Base-by-base conservation (phyloP, 2,888 invertebrate species). In the Oegoconia quadripuncta region DNA sequence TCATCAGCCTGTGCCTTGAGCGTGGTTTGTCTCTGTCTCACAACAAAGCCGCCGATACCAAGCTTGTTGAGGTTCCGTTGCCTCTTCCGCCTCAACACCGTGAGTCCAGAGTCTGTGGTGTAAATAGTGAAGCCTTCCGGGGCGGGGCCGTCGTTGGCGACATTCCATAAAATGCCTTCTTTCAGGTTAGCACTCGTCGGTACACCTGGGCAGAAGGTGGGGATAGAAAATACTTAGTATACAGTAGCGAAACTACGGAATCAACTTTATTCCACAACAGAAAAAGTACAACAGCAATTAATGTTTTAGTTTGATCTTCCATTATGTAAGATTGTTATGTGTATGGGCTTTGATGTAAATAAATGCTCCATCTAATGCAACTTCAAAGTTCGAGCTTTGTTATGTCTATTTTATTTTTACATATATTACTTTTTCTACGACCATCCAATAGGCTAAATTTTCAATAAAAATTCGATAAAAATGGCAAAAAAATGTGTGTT, bases 41-140 rank as follows among this genome's bases (percentile, higher is more conserved):
- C 97, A 42, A 93, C 90, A 67, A 97, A 97, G 0, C 97, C 97
- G 3, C 97, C 97, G 43, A 97, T 96, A 4, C 91, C 92, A 22
- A 97, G 87, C 74, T 96, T 96, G 67, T 96, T 95, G 26, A 97
- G 80, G 76, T 97, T 97, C 34, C 97, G 88, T 68, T 96, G 96
- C 32, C 97, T 89, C 73, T 96, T 97, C 44, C 95, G 90, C 40
- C 95, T 88, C 41, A 96, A 77, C 28, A 96, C 92, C 9, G 92
- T 91, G n/a, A 93, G 89, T 0, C 96, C 96, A 12, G 91, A 92
- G 54, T 96, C 96, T 42, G 93, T 93, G 0, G 93, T 93, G 60
- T 92, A 92, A 30, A 94, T 88, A 11, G 93, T 93, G 63, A 94
- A 95, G 7, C 95, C 95, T 59, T 95, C 95, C 0, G 96, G 96